These are phyloP conservation scores for Ptiloglossa arizonensis DNA, from an alignment of 1,140 invertebrate species.

Conservation along the genomic window DNA sequence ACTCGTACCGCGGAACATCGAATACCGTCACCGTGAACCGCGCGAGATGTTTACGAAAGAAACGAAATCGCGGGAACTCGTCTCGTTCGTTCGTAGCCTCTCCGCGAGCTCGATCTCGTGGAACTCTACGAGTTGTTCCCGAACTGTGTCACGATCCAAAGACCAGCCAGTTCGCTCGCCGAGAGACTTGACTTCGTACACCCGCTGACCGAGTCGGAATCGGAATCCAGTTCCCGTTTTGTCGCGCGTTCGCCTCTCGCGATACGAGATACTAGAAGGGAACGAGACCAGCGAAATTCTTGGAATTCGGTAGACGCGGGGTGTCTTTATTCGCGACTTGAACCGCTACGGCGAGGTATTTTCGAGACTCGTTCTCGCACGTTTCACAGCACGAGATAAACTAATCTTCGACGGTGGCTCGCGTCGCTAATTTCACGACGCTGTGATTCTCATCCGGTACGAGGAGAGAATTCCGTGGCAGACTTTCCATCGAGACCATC, in stretches of 20 bases:
- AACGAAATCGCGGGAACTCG: too few relatives aligned
- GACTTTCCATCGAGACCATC: too few relatives aligned
- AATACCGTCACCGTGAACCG: too few relatives aligned
- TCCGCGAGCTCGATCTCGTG: too few relatives aligned
- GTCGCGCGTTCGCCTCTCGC: background rate
- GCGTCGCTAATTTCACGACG: background rate
- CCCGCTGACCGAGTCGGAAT: background rate
- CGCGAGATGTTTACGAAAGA: too few relatives aligned
- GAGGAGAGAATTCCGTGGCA: too few relatives aligned
- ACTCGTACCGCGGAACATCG: too few relatives aligned
- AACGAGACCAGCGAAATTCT: background rate
- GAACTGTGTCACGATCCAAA: background rate
- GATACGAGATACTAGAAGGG: background rate
- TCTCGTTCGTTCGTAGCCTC: too few relatives aligned
- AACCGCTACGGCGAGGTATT: background rate
- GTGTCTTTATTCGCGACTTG: background rate
- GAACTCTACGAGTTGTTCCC: background rate
- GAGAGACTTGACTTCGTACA: background rate
- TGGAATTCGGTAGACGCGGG: background rate
- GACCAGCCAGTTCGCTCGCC: background rate
- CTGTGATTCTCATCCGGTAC: background rate
- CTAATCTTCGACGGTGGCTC: slow-evolving; percentile 42
- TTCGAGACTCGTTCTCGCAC: slow-evolving; percentile 7
- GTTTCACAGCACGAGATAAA: slow-evolving; percentile 58
- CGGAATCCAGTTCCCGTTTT: background rate